Conservation (phyloP, 2,797 vertebrate species). For the Mus caroli region DNA sequence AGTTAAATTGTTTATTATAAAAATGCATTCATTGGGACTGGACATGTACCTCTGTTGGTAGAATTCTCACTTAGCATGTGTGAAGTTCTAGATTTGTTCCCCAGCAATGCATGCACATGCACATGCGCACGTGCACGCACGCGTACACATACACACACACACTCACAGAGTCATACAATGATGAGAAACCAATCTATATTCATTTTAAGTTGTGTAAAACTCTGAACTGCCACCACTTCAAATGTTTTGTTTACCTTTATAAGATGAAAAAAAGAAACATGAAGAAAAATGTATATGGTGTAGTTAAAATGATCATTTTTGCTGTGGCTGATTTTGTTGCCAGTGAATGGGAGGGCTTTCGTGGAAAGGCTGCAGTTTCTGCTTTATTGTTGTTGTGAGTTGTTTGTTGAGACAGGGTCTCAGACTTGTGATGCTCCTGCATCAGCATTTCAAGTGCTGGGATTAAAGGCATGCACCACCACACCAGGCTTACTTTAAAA, state of each 20-base stretch:
- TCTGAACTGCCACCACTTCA: not conserved
- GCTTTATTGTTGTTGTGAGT: not conserved
- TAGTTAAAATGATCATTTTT: slow-evolving; percentile 23
- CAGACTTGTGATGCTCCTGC: not conserved
- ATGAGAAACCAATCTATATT: not conserved
- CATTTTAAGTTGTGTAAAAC: slow-evolving; percentile 32
- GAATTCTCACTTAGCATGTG: not conserved
- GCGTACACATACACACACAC: not conserved
- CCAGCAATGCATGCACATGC: not conserved
- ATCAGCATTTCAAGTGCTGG: not conserved
- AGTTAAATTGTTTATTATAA: slow-evolving; percentile 19
- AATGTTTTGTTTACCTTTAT: not conserved
- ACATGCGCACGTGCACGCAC: not conserved
- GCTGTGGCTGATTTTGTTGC: slow-evolving; percentile 13
- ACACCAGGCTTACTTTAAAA: not conserved
- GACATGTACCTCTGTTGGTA: too few relatives aligned
- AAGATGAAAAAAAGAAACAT: not conserved
- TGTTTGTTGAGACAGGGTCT: not conserved
- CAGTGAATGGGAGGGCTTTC: not conserved
- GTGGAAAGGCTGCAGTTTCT: not conserved
- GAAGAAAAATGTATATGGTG: slow-evolving; percentile 4
- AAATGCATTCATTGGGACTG: not conserved
- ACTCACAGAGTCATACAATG: not conserved
- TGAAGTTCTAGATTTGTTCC: not conserved
- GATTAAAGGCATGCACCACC: too few relatives aligned